Percentiles rank a stretch among this genome's conserved stretches.
These are phyloP conservation scores for Amiota minor DNA, from an alignment of 2,888 invertebrate species.

Conservation along the genomic window DNA sequence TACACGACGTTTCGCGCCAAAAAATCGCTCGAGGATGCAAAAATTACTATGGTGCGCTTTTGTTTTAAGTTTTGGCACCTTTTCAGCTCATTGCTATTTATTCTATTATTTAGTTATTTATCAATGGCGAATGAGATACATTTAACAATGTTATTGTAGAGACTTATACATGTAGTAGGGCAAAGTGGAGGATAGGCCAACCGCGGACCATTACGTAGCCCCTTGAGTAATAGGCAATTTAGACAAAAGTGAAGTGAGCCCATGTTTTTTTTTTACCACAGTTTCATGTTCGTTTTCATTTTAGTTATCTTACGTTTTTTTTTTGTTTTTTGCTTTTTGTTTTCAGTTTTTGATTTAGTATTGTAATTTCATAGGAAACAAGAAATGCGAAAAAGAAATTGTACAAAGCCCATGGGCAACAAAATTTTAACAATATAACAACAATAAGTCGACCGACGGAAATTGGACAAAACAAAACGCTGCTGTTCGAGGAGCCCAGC, in stretches of 20 bases:
- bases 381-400: slow-evolving; percentile 48
- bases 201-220: neutral
- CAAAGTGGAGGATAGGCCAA: no score
- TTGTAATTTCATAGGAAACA: slow-evolving; percentile 52
- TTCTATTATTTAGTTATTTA: slow-evolving; percentile 12
- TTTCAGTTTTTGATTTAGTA: slow-evolving; percentile 58
- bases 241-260: no score
- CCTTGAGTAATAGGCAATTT: neutral
- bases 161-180: no score
- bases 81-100: neutral
- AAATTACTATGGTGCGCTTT: slow-evolving; percentile 5
- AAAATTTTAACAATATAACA: slow-evolving; percentile 6
- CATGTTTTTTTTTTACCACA: no score
- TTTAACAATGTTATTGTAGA: no score
- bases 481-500: neutral
- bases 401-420: slow-evolving; percentile 46
- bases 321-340: neutral
- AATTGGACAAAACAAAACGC: neutral
- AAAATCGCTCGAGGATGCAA: slow-evolving; percentile 18
- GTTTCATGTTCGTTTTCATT: neutral
- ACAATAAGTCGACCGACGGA: neutral
- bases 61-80: slow-evolving; percentile 10
- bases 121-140: neutral
- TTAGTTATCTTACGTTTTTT: neutral
- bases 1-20: neutral